Evolutionary conservation across 2,113 vertebrate species (phyloP).

Genomic region (Coptodon rendalli): DNA sequence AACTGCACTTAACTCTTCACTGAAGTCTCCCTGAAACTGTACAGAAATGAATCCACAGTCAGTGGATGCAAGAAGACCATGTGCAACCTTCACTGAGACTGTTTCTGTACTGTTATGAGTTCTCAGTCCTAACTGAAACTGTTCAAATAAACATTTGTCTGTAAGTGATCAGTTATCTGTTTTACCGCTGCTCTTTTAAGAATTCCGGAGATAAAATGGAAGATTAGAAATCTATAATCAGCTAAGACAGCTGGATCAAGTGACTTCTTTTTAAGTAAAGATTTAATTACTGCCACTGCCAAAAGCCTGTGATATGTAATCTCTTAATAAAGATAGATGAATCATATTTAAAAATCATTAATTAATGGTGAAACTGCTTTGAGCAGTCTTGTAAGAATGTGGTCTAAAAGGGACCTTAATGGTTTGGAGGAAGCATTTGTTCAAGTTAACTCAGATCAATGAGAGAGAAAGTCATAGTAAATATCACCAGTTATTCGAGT

Average conservation of each 20-base stretch:
- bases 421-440: neutral
- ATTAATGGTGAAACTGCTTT: neutral
- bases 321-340: neutral
- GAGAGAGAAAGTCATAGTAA: neutral
- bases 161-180: neutral
- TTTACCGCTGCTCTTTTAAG: neutral
- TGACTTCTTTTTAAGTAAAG: neutral
- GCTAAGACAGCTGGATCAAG: neutral
- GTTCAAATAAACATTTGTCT: neutral
- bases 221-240: neutral
- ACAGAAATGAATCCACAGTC: neutral
- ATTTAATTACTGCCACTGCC: neutral
- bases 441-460: neutral
- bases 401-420: neutral
- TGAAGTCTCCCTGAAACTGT: neutral
- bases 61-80: neutral
- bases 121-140: neutral
- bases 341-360: neutral
- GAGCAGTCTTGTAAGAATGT: neutral
- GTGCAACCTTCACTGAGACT: neutral
- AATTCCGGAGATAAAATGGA: neutral
- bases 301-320: neutral
- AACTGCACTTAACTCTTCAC: neutral
- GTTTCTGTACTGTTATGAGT: neutral
- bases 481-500: neutral